phyloP scores from a whole-genome alignment of 1,140 invertebrate species.

The Arctopsyche grandis region DNA sequence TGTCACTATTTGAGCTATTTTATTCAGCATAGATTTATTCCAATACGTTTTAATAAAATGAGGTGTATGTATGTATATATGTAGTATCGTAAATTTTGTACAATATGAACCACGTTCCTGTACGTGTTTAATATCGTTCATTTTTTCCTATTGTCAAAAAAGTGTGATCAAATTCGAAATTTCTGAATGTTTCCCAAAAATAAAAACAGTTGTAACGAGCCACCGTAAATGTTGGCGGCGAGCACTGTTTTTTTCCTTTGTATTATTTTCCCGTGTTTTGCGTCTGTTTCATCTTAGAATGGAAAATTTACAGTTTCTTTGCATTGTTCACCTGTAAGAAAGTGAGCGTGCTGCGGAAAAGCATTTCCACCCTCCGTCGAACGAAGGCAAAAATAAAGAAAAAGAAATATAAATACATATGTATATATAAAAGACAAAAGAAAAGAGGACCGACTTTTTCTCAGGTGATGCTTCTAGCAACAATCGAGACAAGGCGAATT shows the following conservation, averaged over 20 bases:
- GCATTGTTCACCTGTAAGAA: background rate
- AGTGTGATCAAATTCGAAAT: background rate
- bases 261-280: background rate
- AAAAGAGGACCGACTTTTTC: background rate
- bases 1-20: too few species aligned
- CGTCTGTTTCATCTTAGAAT: slow-evolving; percentile 1
- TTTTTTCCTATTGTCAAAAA: background rate
- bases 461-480: background rate
- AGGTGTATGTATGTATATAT: too few species aligned
- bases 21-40: too few species aligned
- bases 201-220: slow-evolving; percentile 1
- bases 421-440: background rate
- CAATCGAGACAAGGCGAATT: background rate
- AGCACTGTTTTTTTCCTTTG: background rate
- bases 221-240: background rate
- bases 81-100: too few species aligned
- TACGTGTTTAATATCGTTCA: too few species aligned
- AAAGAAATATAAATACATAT: background rate
- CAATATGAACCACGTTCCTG: too few species aligned
- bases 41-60: too few species aligned
- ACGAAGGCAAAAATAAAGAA: background rate
- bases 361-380: background rate
- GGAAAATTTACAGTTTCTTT: slow-evolving; percentile 25
- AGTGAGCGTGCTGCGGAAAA: background rate
- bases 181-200: background rate